A percentile compares a stretch with the other conserved stretches of the same genome.
Conservation (phyloP, 1,140 invertebrate species). For the Drosophila tropicalis region DNA sequence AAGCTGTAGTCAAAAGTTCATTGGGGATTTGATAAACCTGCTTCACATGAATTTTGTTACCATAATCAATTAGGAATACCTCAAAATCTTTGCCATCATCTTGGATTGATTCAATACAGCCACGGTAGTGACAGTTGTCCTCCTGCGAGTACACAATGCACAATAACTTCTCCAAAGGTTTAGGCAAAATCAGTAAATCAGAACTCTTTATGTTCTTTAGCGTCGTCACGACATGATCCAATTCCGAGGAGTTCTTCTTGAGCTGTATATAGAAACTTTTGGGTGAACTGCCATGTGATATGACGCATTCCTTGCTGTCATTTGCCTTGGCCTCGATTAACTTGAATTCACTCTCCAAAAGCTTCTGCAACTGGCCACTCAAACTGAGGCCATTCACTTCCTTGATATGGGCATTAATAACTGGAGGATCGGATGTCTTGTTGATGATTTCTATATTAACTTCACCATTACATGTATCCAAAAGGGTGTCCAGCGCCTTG, state of each 20-base stretch:
- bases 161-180: constrained; percentile 62
- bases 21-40: constrained; percentile 86
- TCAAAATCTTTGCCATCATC: constrained; percentile 84
- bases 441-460: constrained; percentile 68
- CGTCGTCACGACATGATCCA: constrained; percentile 86
- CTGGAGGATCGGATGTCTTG: constrained; percentile 38
- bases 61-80: constrained; percentile 89
- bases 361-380: constrained; percentile 58
- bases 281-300: constrained; percentile 87
- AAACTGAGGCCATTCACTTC: constrained; percentile 56
- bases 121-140: constrained; percentile 89
- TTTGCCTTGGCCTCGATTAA: constrained; percentile 30
- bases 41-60: constrained; percentile 86
- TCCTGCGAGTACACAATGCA: constrained; percentile 87
- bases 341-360: constrained; percentile 47
- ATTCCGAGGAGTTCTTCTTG: constrained; percentile 85
- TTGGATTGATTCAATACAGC: constrained; percentile 85
- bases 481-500: constrained; percentile 53
- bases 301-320: constrained; percentile 58
- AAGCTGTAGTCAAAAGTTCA: constrained; percentile 84
- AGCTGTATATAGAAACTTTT: constrained; percentile 89
- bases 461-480: constrained; percentile 75
- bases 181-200: constrained; percentile 39
- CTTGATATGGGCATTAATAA: constrained; percentile 52
- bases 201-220: constrained; percentile 62